phyloP scores from a whole-genome alignment of 2,888 invertebrate species.

The Pseudococcus jackbeardsleyi region DNA sequence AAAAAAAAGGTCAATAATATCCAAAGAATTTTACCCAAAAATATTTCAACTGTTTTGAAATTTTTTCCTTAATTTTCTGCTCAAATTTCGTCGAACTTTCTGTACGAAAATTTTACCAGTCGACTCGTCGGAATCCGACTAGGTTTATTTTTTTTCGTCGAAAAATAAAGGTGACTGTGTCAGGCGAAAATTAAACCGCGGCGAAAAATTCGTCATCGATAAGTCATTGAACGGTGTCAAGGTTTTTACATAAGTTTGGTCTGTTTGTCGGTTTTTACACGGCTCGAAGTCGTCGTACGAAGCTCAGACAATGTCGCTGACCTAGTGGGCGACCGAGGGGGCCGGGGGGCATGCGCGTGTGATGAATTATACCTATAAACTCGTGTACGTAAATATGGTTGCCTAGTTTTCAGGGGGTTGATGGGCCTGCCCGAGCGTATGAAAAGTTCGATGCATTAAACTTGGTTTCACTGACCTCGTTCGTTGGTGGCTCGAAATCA shows the following conservation, averaged over 20 bases:
- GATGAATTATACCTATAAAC: neutral
- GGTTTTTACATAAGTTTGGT: conserved; percentile 7
- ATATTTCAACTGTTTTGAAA: no score
- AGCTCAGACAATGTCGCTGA: conserved; percentile 24
- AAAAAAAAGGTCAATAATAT: no score
- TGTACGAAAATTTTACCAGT: no score
- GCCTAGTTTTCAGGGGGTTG: neutral
- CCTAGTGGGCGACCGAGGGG: neutral
- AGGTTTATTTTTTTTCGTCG: neutral
- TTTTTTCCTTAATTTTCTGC: no score
- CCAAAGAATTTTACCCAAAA: no score
- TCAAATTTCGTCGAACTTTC: no score
- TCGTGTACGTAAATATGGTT: neutral
- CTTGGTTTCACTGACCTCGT: conserved; percentile 52
- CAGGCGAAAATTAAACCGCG: neutral
- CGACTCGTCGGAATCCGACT: no score
- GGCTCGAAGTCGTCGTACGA: neutral
- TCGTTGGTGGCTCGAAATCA: neutral
- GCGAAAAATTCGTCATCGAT: conserved; percentile 59
- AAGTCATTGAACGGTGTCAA: conserved; percentile 63
- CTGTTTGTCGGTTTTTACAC: neutral
- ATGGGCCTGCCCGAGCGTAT: neutral
- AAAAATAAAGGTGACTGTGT: conserved; percentile 17
- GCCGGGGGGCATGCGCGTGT: neutral
- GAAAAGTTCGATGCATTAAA: neutral